phyloP scores from a whole-genome alignment of 2,113 vertebrate genomes.

The Albula goreensis region DNA sequence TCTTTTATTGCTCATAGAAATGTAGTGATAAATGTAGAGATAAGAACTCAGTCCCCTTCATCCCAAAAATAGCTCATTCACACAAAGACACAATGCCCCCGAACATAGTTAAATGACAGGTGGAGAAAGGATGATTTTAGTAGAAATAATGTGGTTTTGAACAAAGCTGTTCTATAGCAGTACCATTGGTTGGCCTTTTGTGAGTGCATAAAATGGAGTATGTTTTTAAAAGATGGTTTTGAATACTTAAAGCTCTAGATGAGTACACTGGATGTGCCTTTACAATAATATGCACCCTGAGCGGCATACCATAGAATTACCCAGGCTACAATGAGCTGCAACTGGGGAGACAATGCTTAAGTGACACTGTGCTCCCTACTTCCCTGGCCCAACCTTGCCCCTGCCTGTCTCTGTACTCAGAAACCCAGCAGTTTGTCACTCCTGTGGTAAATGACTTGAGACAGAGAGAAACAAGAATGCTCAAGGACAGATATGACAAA shows the following conservation, averaged over 20 bases:
- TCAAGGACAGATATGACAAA: background rate
- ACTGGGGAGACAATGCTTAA: conserved; percentile 34
- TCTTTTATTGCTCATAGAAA: conserved; percentile 73
- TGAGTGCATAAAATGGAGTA: conserved; percentile 76
- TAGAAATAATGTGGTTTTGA: conserved; percentile 96
- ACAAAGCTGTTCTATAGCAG: conserved; percentile 69
- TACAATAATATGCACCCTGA: conserved; percentile 51
- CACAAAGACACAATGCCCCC: conserved; percentile 76
- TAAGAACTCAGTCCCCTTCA: conserved; percentile 78
- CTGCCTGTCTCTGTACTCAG: conserved; percentile 26
- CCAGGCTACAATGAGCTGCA: conserved; percentile 34
- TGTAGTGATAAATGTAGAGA: conserved; percentile 84
- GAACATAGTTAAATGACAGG: conserved; percentile 91
- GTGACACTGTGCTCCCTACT: conserved; percentile 39
- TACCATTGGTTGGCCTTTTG: conserved; percentile 76
- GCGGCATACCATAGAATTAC: conserved; percentile 62
- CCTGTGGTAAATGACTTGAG: background rate
- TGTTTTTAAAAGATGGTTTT: conserved; percentile 73
- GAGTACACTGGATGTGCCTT: conserved; percentile 65
- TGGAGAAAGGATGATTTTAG: conserved; percentile 85
- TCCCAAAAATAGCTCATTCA: conserved; percentile 84
- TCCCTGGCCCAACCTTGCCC: background rate
- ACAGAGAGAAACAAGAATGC: background rate
- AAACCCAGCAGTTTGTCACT: conserved; percentile 34
- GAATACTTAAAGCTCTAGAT: conserved; percentile 69